These are phyloP conservation scores for Xenopus petersii DNA, from an alignment of 2,797 vertebrate species.

Conservation along the genomic window DNA sequence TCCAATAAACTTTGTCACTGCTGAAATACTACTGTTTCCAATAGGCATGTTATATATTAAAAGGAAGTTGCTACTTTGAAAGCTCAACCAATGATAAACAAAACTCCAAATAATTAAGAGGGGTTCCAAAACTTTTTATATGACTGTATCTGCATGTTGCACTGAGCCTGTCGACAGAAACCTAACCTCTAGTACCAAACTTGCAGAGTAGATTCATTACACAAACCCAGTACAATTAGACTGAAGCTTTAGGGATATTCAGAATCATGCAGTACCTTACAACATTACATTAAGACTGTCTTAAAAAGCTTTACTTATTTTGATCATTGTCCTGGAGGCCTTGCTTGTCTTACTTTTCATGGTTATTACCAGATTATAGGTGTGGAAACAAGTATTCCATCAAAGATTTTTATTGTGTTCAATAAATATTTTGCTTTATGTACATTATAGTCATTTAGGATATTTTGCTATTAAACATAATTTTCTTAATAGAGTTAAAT, in stretches of 20 bases:
- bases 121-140: too few species aligned
- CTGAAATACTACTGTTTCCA: too few species aligned
- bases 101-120: too few species aligned
- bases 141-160: constrained; percentile 42
- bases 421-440: constrained; percentile 51
- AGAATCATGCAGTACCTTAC: constrained; percentile 18
- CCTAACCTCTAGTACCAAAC: constrained; percentile 35
- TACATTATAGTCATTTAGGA: constrained; percentile 55
- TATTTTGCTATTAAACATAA: constrained; percentile 62
- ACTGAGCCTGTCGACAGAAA: constrained; percentile 34
- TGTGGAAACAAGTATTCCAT: constrained; percentile 30
- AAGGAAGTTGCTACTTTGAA: too few species aligned
- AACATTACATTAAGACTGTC: constrained; percentile 54
- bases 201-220: constrained; percentile 52
- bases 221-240: constrained; percentile 37
- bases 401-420: constrained; percentile 50
- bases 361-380: constrained; percentile 46
- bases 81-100: too few species aligned
- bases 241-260: constrained; percentile 51
- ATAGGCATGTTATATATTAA: too few species aligned
- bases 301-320: constrained; percentile 61
- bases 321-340: constrained; percentile 57
- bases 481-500: constrained; percentile 71
- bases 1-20: too few species aligned
- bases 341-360: constrained; percentile 48